Evolutionary conservation across 64 coral and sea anemone species (phyloP).

Genomic region (Cladopsammia gracilis): DNA sequence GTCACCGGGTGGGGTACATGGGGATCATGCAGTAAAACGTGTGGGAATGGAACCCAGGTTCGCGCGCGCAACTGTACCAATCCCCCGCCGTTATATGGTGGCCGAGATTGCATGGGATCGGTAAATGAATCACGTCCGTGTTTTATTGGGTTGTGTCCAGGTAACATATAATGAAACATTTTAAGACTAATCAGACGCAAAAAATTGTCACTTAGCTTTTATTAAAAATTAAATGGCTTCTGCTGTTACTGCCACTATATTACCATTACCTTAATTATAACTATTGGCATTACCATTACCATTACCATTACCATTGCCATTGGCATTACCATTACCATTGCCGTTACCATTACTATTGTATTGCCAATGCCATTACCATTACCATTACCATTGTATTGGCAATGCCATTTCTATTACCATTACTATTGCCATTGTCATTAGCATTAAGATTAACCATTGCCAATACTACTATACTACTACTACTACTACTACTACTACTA

Average conservation of each 20-base stretch:
- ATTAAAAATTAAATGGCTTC: too few relatives aligned
- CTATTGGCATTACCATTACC: background rate
- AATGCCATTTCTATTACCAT: slow-evolving; percentile 18
- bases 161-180: too few relatives aligned
- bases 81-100: slow-evolving; percentile 27
- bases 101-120: background rate
- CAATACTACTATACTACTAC: background rate
- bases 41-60: slow-evolving; percentile 40
- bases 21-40: slow-evolving; percentile 48
- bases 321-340: background rate
- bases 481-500: background rate
- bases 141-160: too few relatives aligned
- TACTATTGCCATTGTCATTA: background rate
- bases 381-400: background rate
- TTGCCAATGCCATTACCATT: background rate
- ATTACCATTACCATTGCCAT: background rate
- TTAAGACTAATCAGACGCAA: too few relatives aligned
- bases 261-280: too few relatives aligned
- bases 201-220: too few relatives aligned
- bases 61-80: slow-evolving; percentile 28
- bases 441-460: background rate
- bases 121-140: too few relatives aligned
- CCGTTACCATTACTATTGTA: background rate
- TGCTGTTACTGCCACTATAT: too few relatives aligned
- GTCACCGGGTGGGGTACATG: background rate